phyloP scores from a whole-genome alignment of 2,888 invertebrate species.

The Drosophila pseudotalamancana region DNA sequence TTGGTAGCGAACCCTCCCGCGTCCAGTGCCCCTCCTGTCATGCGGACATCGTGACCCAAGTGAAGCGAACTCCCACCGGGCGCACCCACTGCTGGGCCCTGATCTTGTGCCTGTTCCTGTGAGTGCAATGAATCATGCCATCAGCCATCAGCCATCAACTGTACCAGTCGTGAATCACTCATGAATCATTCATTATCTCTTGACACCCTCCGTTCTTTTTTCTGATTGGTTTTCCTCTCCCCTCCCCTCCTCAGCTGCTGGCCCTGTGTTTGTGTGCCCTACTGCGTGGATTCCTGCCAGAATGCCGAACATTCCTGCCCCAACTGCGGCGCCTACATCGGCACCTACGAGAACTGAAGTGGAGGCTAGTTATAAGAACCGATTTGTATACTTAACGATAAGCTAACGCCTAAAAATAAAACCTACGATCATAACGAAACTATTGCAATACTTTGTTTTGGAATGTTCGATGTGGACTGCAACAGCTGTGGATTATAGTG shows the following conservation, averaged over 20 bases:
- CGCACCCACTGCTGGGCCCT: slow-evolving; percentile 62
- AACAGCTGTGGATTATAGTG: no score
- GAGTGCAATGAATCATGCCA: slow-evolving; percentile 24
- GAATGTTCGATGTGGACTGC: background rate
- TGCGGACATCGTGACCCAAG: slow-evolving; percentile 51
- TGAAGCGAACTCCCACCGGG: slow-evolving; percentile 50
- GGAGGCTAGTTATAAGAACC: slow-evolving; percentile 1
- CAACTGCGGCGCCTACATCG: slow-evolving; percentile 74
- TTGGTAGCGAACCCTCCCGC: slow-evolving; percentile 51
- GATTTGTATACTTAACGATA: slow-evolving; percentile 14
- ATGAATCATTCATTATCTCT: slow-evolving; percentile 36
- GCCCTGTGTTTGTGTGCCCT: slow-evolving; percentile 72
- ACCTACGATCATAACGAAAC: background rate
- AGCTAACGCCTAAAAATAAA: slow-evolving; percentile 19
- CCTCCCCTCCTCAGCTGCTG: slow-evolving; percentile 57
- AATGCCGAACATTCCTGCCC: slow-evolving; percentile 77
- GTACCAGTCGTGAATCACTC: slow-evolving; percentile 4
- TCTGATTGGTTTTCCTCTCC: background rate
- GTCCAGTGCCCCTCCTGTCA: slow-evolving; percentile 67
- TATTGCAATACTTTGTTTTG: background rate
- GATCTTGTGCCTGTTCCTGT: slow-evolving; percentile 66
- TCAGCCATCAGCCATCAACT: background rate
- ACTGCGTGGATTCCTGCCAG: slow-evolving; percentile 74
- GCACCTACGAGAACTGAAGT: slow-evolving; percentile 55
- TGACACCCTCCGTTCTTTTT: no score